A percentile compares a stretch with the other conserved stretches of the same genome.
Evolutionary conservation across 2,888 invertebrate species (phyloP).

Genomic region (Nebria brevicollis): DNA sequence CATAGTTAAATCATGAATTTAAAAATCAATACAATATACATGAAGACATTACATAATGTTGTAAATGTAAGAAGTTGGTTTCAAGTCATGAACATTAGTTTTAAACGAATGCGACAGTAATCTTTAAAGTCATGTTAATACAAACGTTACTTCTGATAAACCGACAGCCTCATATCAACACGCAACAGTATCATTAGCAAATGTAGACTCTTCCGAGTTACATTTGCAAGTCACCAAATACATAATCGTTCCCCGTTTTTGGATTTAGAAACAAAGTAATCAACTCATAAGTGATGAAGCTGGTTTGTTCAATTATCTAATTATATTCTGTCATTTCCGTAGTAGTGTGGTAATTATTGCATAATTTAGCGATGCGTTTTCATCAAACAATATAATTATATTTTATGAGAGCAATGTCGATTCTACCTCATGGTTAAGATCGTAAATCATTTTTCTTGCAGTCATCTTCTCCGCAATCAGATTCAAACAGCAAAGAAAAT

Average conservation of each 20-base stretch:
- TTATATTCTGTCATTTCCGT: not conserved
- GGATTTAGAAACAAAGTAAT: not conserved
- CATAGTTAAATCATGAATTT: not conserved
- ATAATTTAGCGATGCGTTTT: not conserved
- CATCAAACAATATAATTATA: not conserved
- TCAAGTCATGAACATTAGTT: not conserved
- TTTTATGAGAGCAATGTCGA: too few species aligned
- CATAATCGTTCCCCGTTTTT: not conserved
- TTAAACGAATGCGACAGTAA: constrained; percentile 21
- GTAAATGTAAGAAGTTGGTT: constrained; percentile 16
- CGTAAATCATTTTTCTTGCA: too few species aligned
- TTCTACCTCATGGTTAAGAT: too few species aligned
- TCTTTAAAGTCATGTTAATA: constrained; percentile 29
- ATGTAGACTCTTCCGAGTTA: not conserved
- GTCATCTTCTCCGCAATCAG: too few species aligned
- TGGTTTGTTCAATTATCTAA: not conserved
- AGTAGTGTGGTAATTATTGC: not conserved
- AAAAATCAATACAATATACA: constrained; percentile 22
- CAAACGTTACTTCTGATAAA: too few species aligned
- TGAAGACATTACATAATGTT: constrained; percentile 34
- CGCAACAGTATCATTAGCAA: not conserved
- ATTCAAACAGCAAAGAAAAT: too few species aligned
- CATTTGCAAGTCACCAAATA: not conserved
- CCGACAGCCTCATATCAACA: too few species aligned
- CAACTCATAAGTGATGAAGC: not conserved